A percentile compares a stretch with the other conserved stretches of the same genome.
Evolutionary conservation across 2,113 vertebrate genomes (phyloP).

Genomic region (Tragelaphus strepsiceros): DNA sequence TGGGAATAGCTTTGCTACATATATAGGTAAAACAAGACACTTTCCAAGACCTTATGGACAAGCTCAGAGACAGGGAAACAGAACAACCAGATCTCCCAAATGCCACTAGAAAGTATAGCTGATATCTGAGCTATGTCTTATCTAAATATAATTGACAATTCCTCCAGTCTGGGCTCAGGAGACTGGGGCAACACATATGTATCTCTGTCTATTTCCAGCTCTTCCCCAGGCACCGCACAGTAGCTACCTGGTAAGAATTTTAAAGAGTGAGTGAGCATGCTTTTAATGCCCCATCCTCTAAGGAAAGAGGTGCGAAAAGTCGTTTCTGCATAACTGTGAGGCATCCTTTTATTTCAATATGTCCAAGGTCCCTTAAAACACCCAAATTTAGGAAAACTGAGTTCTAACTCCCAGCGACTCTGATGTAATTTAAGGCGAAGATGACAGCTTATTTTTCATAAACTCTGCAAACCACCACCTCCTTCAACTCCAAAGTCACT

Average conservation of each 20-base stretch:
- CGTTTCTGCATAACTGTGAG: conserved; percentile 48
- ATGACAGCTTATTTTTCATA: conserved; percentile 56
- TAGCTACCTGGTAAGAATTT: conserved; percentile 42
- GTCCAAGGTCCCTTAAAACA: conserved; percentile 30
- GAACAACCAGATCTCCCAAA: background rate
- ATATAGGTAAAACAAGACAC: background rate
- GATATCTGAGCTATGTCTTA: background rate
- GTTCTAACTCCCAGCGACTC: background rate
- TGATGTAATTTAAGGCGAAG: conserved; percentile 15
- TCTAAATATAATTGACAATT: background rate
- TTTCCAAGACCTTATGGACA: background rate
- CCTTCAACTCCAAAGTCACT: conserved; percentile 24
- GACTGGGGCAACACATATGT: background rate
- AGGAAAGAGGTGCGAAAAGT: conserved; percentile 57
- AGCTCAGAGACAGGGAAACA: background rate
- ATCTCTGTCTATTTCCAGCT: background rate
- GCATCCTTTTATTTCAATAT: conserved; percentile 51
- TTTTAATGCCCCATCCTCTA: conserved; percentile 26
- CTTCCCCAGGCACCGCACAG: conserved; percentile 36
- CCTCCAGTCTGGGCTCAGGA: background rate
- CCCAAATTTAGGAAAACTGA: conserved; percentile 26
- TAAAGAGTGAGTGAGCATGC: conserved; percentile 10
- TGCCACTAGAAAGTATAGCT: background rate
- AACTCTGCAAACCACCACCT: conserved; percentile 43
- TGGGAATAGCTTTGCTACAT: background rate